A percentile compares a stretch with the other conserved stretches of the same genome.
Conservation (phyloP, 2,113 vertebrate species). For the Corydoras maculifer region DNA sequence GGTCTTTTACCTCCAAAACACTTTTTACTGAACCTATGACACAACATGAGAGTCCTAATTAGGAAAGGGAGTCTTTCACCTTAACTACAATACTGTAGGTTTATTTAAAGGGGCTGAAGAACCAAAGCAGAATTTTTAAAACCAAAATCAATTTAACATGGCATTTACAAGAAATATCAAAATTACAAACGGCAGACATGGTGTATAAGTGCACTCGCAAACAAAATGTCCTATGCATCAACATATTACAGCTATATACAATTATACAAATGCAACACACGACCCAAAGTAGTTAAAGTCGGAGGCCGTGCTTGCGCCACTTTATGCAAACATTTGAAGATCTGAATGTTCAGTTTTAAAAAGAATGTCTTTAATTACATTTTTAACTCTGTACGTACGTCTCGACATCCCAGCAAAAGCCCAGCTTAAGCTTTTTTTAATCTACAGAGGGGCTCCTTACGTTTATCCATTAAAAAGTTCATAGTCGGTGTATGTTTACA, state of each 20-base stretch:
- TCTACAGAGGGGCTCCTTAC: neutral
- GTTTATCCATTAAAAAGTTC: no score
- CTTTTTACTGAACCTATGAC: neutral
- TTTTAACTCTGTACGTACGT: neutral
- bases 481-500: no score
- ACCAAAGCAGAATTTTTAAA: neutral
- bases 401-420: constrained; percentile 80
- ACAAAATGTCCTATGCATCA: constrained; percentile 23
- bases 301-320: constrained; percentile 31
- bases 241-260: constrained; percentile 51
- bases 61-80: neutral
- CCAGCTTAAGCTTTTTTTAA: constrained; percentile 83
- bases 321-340: constrained; percentile 31
- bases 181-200: constrained; percentile 32
- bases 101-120: neutral
- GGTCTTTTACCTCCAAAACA: neutral
- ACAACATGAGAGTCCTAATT: neutral
- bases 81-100: neutral
- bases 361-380: constrained; percentile 17
- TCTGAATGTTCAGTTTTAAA: constrained; percentile 6
- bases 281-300: constrained; percentile 50
- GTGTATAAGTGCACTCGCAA: constrained; percentile 37
- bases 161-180: neutral
- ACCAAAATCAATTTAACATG: no score
- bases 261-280: constrained; percentile 46